A percentile compares a stretch with the other conserved stretches of the same genome.
These are phyloP conservation scores for Platycnemis pennipes DNA, from an alignment of 2,888 invertebrate genomes.

Conservation along the genomic window DNA sequence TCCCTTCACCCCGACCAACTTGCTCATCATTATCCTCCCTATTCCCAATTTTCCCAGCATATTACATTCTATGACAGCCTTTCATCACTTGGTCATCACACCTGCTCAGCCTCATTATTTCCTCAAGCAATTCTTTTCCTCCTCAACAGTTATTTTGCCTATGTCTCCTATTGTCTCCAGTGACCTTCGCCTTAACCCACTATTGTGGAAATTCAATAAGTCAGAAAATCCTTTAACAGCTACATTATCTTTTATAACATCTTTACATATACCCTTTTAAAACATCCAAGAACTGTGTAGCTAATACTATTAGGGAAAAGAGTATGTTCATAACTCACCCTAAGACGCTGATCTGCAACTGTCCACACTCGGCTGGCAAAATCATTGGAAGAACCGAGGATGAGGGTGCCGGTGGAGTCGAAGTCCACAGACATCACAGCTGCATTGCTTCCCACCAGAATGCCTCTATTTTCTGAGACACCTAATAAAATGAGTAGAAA, in stretches of 20 bases:
- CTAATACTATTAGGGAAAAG: not conserved
- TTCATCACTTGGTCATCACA: no score
- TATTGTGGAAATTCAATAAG: no score
- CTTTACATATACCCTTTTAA: not conserved
- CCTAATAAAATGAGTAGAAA: not conserved
- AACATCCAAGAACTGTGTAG: not conserved
- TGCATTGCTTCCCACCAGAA: slow-evolving; percentile 95
- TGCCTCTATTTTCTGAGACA: slow-evolving; percentile 86
- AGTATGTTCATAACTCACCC: slow-evolving; percentile 84
- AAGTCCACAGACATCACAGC: slow-evolving; percentile 98
- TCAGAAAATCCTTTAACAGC: not conserved
- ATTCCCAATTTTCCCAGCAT: no score
- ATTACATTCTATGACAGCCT: no score
- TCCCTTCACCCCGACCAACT: no score
- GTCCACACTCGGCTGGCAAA: slow-evolving; percentile 98
- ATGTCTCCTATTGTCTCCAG: no score
- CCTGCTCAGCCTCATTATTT: no score
- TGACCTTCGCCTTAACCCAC: no score
- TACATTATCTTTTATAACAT: not conserved
- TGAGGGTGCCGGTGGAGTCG: slow-evolving; percentile 92
- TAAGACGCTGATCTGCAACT: slow-evolving; percentile 92
- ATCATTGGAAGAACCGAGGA: slow-evolving; percentile 97
- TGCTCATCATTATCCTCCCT: no score
- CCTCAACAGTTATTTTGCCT: no score
- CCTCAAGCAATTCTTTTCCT: no score